Conservation (phyloP, 2,113 vertebrate genomes). For the Propithecus coquereli region DNA sequence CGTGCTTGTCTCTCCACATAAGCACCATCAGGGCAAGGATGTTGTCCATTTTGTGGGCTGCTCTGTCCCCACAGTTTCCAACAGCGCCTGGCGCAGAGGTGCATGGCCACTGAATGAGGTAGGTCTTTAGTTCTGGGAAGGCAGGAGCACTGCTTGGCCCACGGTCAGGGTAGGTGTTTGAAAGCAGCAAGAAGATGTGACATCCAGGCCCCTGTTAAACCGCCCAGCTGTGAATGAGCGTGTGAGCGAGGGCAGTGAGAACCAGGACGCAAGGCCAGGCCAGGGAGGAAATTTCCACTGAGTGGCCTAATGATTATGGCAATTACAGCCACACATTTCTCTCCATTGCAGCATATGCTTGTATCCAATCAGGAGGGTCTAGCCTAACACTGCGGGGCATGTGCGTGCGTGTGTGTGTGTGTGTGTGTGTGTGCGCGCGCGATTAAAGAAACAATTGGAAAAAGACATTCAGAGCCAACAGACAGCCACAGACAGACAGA, state of each 20-base stretch:
- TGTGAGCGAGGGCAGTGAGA: not conserved
- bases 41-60: not conserved
- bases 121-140: not conserved
- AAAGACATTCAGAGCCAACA: not conserved
- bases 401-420: not conserved
- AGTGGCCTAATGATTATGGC: not conserved
- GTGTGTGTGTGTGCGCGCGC: not conserved
- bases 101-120: rapidly evolving
- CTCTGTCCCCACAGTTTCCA: not conserved
- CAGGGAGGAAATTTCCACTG: not conserved
- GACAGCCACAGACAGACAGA: not conserved
- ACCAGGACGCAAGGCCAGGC: not conserved
- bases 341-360: not conserved
- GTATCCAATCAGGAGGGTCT: not conserved
- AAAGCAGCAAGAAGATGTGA: not conserved
- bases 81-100: rapidly evolving
- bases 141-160: not conserved
- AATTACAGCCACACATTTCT: not conserved
- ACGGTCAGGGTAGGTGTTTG: not conserved
- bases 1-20: not conserved
- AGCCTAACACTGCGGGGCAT: not conserved
- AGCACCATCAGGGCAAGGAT: not conserved
- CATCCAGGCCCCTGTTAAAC: not conserved
- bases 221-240: not conserved
- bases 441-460: not conserved